These are phyloP conservation scores for Sinohyriopsis cumingii DNA, from an alignment of 2,888 invertebrate species.

Conservation along the genomic window DNA sequence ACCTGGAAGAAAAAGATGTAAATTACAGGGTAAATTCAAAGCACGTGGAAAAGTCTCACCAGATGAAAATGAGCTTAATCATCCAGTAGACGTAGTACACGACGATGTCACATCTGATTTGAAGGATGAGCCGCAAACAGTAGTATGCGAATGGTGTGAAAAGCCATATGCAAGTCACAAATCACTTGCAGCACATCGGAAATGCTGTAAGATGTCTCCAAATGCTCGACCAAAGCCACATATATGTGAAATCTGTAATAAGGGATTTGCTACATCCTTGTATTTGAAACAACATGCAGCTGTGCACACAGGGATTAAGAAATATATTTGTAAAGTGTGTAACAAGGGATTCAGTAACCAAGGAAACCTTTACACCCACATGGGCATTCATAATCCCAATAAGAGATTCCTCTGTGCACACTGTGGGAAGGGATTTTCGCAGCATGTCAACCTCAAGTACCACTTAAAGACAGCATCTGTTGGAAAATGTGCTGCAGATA, in stretches of 20 bases:
- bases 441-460: background rate
- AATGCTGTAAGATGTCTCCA: no score
- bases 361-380: conserved; percentile 1
- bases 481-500: background rate
- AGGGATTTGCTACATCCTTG: background rate
- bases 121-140: no score
- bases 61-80: no score
- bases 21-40: no score
- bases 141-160: no score
- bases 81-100: no score
- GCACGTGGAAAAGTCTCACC: no score
- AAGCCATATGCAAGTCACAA: no score
- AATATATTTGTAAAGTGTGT: conserved; percentile 1
- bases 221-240: background rate
- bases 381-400: conserved; percentile 2
- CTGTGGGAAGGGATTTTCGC: conserved; percentile 6
- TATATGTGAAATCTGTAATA: conserved; percentile 1
- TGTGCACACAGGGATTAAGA: conserved; percentile 1
- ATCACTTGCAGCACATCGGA: no score
- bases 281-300: conserved; percentile 5
- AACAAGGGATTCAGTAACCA: conserved; percentile 5
- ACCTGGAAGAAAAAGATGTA: no score
- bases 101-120: no score
- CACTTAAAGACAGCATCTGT: no score
- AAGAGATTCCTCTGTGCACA: background rate